These are phyloP conservation scores for Dolomedes plantarius DNA, from an alignment of 2,888 invertebrate genomes.

Conservation along the genomic window DNA sequence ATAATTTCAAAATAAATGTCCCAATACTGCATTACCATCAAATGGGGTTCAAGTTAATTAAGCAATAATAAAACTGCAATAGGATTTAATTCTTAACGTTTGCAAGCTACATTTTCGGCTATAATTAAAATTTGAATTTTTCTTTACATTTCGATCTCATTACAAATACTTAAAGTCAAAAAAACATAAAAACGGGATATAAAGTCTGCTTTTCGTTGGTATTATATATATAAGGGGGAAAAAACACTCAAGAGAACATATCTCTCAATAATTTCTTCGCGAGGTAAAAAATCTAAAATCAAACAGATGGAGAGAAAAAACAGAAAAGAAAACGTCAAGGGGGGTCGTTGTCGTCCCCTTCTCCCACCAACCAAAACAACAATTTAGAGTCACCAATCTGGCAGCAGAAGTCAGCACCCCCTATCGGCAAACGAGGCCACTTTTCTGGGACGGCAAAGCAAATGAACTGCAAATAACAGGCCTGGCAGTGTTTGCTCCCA, in stretches of 20 bases:
- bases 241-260: neutral
- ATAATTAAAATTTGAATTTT: no score
- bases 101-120: no score
- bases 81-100: no score
- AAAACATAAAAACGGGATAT: no score
- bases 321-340: neutral
- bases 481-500: conserved; percentile 53
- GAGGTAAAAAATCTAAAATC: conserved; percentile 22
- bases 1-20: no score
- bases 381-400: conserved; percentile 63
- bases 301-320: conserved; percentile 48
- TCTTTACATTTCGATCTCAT: no score
- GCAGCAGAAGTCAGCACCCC: conserved; percentile 55
- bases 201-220: neutral
- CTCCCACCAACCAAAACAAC: conserved; percentile 50
- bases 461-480: conserved; percentile 69
- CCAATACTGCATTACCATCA: no score
- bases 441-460: conserved; percentile 53
- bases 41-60: no score
- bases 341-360: conserved; percentile 27
- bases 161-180: no score
- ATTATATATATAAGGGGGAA: neutral
- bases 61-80: no score
- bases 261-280: conserved; percentile 46
- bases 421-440: conserved; percentile 60